Conservation (phyloP, 2,888 invertebrate genomes). For the Cordilura impudica region DNA sequence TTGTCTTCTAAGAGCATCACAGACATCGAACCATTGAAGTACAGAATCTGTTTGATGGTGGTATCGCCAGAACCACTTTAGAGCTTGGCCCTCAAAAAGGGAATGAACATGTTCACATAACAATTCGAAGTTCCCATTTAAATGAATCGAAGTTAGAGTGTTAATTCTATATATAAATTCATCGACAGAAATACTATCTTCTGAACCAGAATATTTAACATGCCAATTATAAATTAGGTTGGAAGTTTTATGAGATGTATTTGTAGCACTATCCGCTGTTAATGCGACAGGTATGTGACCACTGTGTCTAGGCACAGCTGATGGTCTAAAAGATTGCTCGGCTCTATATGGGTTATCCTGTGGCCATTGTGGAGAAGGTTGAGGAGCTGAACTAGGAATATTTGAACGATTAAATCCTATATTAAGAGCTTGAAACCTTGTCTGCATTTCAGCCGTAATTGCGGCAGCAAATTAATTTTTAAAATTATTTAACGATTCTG, state of each 20-base stretch:
- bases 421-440: not conserved
- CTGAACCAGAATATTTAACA: constrained; percentile 7
- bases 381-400: not conserved
- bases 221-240: constrained; percentile 30
- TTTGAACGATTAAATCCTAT: not conserved
- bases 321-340: not conserved
- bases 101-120: too few relatives aligned
- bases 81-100: too few relatives aligned
- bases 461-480: not conserved
- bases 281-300: not conserved
- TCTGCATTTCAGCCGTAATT: not conserved
- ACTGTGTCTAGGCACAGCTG: not conserved
- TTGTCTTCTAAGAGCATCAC: constrained; percentile 2
- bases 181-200: constrained; percentile 15
- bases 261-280: not conserved
- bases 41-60: constrained; percentile 9
- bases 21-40: not conserved
- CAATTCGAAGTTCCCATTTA: constrained; percentile 23
- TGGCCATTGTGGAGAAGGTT: not conserved
- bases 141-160: constrained; percentile 4
- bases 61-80: constrained; percentile 41
- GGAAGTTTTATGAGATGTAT: not conserved
- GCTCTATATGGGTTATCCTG: not conserved
- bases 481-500: not conserved
- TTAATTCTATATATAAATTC: too few relatives aligned